phyloP scores from a whole-genome alignment of 2,113 vertebrate genomes.

The Sylvietta virens region DNA sequence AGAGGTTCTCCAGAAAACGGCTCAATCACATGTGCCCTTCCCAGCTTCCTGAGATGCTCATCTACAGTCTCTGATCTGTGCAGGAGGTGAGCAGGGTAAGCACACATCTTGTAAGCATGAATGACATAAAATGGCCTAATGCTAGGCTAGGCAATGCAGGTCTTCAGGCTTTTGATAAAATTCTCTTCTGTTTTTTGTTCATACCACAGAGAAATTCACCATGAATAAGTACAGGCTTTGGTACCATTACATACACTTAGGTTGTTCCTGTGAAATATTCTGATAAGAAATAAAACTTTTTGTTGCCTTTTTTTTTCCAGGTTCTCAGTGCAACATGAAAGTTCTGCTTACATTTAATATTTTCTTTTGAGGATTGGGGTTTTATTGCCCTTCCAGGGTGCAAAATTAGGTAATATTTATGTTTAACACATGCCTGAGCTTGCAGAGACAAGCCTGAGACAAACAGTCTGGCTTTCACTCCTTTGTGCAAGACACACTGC shows the following conservation, averaged over 20 bases:
- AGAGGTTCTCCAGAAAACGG: not conserved
- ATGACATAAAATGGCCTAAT: not conserved
- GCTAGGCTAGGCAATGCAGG: not conserved
- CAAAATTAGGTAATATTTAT: not conserved
- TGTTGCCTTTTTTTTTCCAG: not conserved
- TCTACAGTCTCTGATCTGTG: not conserved
- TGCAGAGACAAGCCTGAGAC: not conserved
- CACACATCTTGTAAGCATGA: not conserved
- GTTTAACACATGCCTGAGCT: not conserved
- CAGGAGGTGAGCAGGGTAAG: not conserved
- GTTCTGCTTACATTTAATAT: not conserved
- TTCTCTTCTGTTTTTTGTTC: not conserved
- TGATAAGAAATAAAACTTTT: not conserved
- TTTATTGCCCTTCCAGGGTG: not conserved
- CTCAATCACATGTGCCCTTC: rapidly evolving
- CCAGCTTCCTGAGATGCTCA: not conserved
- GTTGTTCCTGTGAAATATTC: not conserved
- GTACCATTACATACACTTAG: not conserved
- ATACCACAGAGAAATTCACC: not conserved
- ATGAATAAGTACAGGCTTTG: not conserved
- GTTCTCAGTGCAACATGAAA: not conserved
- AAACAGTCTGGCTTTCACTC: not conserved
- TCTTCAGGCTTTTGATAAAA: not conserved
- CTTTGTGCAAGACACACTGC: not conserved
- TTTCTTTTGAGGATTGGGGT: not conserved